Evolutionary conservation across 2,888 invertebrate species (phyloP).

Genomic region (Platypus cylindrus): DNA sequence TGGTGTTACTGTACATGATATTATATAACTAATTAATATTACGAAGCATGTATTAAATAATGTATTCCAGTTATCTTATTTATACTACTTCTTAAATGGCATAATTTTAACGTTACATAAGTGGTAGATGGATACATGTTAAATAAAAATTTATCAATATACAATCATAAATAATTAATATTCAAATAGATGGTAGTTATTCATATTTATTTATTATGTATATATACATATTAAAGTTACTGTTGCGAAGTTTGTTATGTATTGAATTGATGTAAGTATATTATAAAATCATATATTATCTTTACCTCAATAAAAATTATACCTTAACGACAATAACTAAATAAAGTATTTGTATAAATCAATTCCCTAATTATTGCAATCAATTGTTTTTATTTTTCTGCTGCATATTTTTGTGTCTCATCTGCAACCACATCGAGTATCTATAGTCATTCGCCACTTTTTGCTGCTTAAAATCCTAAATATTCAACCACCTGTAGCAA

Average conservation of each 20-base stretch:
- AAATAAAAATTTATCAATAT: conserved; percentile 13
- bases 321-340: conserved; percentile 36
- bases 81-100: conserved; percentile 7
- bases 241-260: conserved; percentile 28
- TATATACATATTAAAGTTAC: conserved; percentile 19
- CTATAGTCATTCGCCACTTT: too few relatives aligned
- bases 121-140: conserved; percentile 4
- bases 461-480: too few relatives aligned
- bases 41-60: not conserved
- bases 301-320: conserved; percentile 28
- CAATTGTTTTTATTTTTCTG: too few relatives aligned
- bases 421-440: too few relatives aligned
- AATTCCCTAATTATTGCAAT: conserved; percentile 2
- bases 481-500: too few relatives aligned
- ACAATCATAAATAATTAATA: conserved; percentile 27
- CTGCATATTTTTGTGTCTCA: too few relatives aligned
- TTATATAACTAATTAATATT: too few relatives aligned
- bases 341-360: conserved; percentile 29
- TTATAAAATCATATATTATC: conserved; percentile 23
- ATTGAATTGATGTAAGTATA: conserved; percentile 27
- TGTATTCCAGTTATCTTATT: not conserved
- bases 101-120: too few relatives aligned
- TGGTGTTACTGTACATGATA: too few relatives aligned
- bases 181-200: conserved; percentile 23
- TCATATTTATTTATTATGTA: too few relatives aligned